Percentiles rank a stretch among this genome's conserved stretches.
Evolutionary conservation across 1,140 invertebrate genomes (phyloP).

Genomic region (Hyles euphorbiae): DNA sequence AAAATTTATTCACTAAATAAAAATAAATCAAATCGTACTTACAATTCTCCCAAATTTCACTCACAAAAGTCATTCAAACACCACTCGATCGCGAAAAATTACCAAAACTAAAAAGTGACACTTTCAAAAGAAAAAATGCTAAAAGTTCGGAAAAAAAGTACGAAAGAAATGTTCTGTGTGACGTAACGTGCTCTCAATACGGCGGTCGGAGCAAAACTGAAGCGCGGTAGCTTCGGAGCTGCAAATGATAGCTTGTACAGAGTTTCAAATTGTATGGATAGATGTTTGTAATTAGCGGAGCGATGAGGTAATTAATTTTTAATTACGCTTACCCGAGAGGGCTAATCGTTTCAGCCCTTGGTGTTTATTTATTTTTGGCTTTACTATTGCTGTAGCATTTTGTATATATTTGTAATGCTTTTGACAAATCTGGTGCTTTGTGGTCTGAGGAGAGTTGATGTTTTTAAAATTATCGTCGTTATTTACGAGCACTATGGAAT

Average conservation of each 20-base stretch:
- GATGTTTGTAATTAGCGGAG: not conserved
- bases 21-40: too few relatives aligned
- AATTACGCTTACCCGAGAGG: too few relatives aligned
- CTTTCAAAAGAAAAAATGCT: not conserved
- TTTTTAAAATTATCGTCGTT: too few relatives aligned
- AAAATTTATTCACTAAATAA: too few relatives aligned
- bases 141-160: constrained; percentile 4
- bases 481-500: too few relatives aligned
- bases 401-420: too few relatives aligned
- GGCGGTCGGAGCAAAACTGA: not conserved
- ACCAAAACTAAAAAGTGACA: not conserved
- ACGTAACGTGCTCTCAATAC: not conserved
- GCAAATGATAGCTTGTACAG: constrained; percentile 8
- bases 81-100: not conserved
- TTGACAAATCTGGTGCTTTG: too few relatives aligned
- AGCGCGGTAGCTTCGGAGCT: constrained; percentile 4
- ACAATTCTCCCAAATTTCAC: too few relatives aligned
- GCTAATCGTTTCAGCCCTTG: too few relatives aligned
- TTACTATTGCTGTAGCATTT: too few relatives aligned
- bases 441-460: too few relatives aligned
- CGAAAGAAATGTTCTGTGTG: not conserved
- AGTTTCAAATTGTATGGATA: constrained; percentile 6
- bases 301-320: not conserved
- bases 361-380: too few relatives aligned
- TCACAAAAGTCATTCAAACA: not conserved